These are phyloP conservation scores for Stratiomys singularior DNA, from an alignment of 2,888 invertebrate species.

Conservation along the genomic window DNA sequence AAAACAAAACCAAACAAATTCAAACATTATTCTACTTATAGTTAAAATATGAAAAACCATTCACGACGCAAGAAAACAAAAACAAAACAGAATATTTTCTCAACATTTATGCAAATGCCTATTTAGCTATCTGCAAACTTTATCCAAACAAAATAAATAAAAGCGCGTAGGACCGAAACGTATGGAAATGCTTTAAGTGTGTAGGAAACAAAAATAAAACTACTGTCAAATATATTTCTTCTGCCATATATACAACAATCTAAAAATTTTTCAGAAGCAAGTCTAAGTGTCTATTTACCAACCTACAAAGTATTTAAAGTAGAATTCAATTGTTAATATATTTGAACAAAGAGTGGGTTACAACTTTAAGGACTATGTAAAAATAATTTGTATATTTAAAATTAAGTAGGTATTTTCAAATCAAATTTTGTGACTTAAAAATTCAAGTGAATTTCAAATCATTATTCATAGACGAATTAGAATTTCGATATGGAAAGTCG, in stretches of 20 bases:
- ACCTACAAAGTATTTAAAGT: slow-evolving; percentile 11
- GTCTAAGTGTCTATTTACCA: slow-evolving; percentile 36
- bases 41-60: too few species aligned
- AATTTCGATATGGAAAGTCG: too few species aligned
- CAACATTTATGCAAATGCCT: too few species aligned
- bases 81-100: too few species aligned
- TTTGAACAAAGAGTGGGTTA: slow-evolving; percentile 8
- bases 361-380: not conserved
- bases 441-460: not conserved
- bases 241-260: not conserved
- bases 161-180: slow-evolving; percentile 13
- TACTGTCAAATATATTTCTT: not conserved
- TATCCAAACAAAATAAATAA: too few species aligned
- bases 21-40: too few species aligned
- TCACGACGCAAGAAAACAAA: too few species aligned
- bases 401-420: slow-evolving; percentile 2
- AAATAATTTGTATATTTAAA: slow-evolving; percentile 26
- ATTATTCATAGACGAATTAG: too few species aligned
- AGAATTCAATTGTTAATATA: slow-evolving; percentile 10
- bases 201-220: slow-evolving; percentile 20
- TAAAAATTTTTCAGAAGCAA: slow-evolving; percentile 18
- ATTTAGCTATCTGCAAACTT: too few species aligned
- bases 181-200: slow-evolving; percentile 42
- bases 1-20: too few species aligned
- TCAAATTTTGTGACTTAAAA: not conserved